These are phyloP conservation scores for Salticus scenicus DNA, from an alignment of 2,888 invertebrate species.

Conservation along the genomic window DNA sequence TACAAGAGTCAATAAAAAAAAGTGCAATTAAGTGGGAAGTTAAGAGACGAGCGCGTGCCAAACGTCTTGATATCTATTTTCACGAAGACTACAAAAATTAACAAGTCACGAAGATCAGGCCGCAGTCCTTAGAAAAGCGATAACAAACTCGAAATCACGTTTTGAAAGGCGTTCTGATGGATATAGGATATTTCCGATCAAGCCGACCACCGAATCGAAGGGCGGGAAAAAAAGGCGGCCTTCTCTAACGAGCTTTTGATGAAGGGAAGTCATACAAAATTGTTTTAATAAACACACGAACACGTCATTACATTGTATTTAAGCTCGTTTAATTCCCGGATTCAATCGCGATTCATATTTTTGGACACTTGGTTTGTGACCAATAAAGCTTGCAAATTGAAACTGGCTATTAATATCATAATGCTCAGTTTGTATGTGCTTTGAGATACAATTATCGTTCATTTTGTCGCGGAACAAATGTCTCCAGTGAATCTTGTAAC, in stretches of 20 bases:
- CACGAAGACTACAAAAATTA: constrained; percentile 46
- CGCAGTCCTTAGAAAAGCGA: constrained; percentile 22
- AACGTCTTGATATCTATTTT: constrained; percentile 62
- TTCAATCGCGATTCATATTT: too few species aligned
- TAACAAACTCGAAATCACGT: constrained; percentile 46
- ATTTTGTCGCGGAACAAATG: too few species aligned
- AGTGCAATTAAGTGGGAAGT: constrained; percentile 35
- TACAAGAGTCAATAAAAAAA: constrained; percentile 52
- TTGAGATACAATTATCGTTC: too few species aligned
- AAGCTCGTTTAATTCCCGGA: too few species aligned
- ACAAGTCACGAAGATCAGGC: constrained; percentile 42
- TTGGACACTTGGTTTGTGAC: too few species aligned
- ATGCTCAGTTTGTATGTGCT: too few species aligned
- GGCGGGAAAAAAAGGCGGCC: constrained; percentile 16
- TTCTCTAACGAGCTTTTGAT: neutral
- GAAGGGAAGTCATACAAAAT: too few species aligned
- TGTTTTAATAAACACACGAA: neutral
- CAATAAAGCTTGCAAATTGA: too few species aligned
- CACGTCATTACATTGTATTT: neutral
- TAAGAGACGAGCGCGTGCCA: constrained; percentile 36
- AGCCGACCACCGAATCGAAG: constrained; percentile 13
- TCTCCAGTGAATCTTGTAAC: too few species aligned
- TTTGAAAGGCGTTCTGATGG: constrained; percentile 38
- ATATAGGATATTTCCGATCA: constrained; percentile 32
- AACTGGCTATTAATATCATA: too few species aligned